These are phyloP conservation scores for Clanis bilineata DNA, from an alignment of 2,888 invertebrate genomes.

Conservation along the genomic window DNA sequence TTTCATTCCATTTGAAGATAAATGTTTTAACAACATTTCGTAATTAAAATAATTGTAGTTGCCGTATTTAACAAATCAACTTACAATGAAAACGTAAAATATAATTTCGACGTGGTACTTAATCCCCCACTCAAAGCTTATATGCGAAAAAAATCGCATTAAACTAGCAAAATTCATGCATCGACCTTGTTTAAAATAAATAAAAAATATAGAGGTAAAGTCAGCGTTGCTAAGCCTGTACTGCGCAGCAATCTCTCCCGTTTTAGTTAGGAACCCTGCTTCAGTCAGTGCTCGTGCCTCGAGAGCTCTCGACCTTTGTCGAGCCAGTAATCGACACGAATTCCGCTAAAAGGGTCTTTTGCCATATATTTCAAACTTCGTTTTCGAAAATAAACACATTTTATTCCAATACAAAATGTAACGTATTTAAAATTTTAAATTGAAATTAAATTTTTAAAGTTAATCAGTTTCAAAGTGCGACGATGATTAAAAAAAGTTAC, in stretches of 20 bases:
- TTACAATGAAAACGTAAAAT: not conserved
- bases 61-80: not conserved
- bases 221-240: conserved; percentile 43
- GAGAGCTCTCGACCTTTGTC: conserved; percentile 64
- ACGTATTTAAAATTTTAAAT: conserved; percentile 25
- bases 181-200: conserved; percentile 48
- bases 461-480: conserved; percentile 25
- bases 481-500: conserved; percentile 74
- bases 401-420: not conserved
- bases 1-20: conserved; percentile 3
- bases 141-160: conserved; percentile 35
- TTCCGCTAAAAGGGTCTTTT: conserved; percentile 34
- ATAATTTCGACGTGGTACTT: conserved; percentile 15
- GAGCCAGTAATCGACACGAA: conserved; percentile 47
- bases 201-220: conserved; percentile 54
- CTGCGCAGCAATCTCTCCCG: conserved; percentile 66
- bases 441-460: not conserved
- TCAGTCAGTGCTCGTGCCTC: conserved; percentile 64
- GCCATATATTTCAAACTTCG: conserved; percentile 21
- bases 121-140: conserved; percentile 35
- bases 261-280: conserved; percentile 39
- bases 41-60: not conserved
- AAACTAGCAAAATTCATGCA: conserved; percentile 39
- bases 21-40: not conserved
- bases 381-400: conserved; percentile 14